A percentile compares a stretch with the other conserved stretches of the same genome.
phyloP scores from a whole-genome alignment of 2,888 invertebrate species.

The Furcula furcula region DNA sequence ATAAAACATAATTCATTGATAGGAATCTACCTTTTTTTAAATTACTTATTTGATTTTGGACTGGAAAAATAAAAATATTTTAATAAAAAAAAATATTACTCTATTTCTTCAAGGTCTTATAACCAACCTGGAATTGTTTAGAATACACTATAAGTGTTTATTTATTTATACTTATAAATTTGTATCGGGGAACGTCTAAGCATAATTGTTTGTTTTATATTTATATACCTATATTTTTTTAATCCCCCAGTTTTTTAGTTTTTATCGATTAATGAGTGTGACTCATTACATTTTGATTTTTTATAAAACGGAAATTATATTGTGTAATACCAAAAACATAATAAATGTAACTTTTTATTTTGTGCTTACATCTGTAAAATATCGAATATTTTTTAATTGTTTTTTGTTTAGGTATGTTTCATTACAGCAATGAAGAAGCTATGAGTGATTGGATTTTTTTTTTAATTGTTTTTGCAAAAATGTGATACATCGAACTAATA shows the following conservation, averaged over 20 bases:
- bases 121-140: no score
- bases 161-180: constrained; percentile 39
- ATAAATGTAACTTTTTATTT: constrained; percentile 53
- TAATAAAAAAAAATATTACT: no score
- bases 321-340: constrained; percentile 69
- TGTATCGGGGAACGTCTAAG: constrained; percentile 50
- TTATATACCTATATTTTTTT: constrained; percentile 23
- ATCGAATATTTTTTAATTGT: constrained; percentile 66
- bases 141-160: constrained; percentile 73
- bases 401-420: constrained; percentile 45
- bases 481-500: constrained; percentile 7
- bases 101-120: no score
- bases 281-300: constrained; percentile 62
- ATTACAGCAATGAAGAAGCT: constrained; percentile 53
- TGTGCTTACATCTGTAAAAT: constrained; percentile 62
- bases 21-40: no score
- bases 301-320: constrained; percentile 58
- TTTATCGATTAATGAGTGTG: constrained; percentile 61
- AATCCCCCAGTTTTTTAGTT: constrained; percentile 53
- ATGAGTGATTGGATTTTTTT: constrained; percentile 21
- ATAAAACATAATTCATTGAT: no score
- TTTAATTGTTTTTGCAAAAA: constrained; percentile 14
- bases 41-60: no score
- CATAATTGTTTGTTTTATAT: constrained; percentile 43
- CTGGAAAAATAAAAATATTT: no score